Percentiles rank a stretch among this genome's conserved stretches.
phyloP scores from a whole-genome alignment of 2,113 vertebrate genomes.

The Megaptera novaeangliae region DNA sequence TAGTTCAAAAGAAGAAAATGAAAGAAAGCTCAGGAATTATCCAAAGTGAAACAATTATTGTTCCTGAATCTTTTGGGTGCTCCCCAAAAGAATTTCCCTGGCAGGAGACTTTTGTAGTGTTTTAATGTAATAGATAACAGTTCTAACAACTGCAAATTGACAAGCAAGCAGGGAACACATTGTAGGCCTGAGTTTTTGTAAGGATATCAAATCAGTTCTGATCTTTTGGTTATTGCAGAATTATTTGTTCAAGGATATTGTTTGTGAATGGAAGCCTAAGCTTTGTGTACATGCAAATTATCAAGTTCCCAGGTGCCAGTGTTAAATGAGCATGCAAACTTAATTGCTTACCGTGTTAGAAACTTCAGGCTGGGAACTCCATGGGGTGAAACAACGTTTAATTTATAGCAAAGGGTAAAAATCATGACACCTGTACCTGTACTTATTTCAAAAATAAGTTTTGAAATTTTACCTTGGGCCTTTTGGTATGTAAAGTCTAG shows the following conservation, averaged over 20 bases:
- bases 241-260: slow-evolving; percentile 15
- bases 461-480: background rate
- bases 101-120: background rate
- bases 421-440: background rate
- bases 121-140: slow-evolving; percentile 35
- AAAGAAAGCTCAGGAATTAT: background rate
- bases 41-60: background rate
- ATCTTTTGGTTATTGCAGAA: background rate
- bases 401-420: slow-evolving; percentile 31
- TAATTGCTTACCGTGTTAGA: slow-evolving; percentile 19
- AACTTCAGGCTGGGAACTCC: slow-evolving; percentile 1
- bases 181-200: background rate
- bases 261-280: background rate
- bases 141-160: slow-evolving; percentile 27
- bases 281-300: background rate
- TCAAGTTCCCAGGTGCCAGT: slow-evolving; percentile 17
- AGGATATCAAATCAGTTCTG: background rate
- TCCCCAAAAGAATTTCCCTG: background rate
- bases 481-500: background rate
- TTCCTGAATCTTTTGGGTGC: background rate
- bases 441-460: background rate
- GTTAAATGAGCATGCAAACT: slow-evolving; percentile 22
- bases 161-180: background rate
- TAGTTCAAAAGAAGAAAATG: background rate
- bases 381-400: background rate